phyloP scores from a whole-genome alignment of 2,888 invertebrate genomes.

The Campoplex nolae region DNA sequence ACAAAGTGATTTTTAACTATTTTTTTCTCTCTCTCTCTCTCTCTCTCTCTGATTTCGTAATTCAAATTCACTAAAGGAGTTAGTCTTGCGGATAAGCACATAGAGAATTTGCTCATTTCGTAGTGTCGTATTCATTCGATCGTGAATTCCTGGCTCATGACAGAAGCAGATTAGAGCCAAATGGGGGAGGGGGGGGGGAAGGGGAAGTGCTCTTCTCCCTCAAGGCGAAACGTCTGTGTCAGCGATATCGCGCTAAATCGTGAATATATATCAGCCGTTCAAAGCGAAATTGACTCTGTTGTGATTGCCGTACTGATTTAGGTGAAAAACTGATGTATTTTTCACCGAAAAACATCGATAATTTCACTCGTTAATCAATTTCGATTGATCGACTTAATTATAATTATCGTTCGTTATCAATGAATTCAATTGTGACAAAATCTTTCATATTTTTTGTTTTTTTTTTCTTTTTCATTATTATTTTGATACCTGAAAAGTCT shows the following conservation, averaged over 20 bases:
- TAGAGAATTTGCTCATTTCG: slow-evolving; percentile 25
- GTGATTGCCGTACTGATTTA: not conserved
- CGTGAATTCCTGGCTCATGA: slow-evolving; percentile 39
- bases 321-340: not conserved
- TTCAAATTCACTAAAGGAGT: not conserved
- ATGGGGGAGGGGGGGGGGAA: not conserved
- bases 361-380: too few relatives aligned
- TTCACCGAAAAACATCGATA: too few relatives aligned
- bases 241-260: slow-evolving; percentile 26
- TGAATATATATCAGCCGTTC: slow-evolving; percentile 29
- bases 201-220: not conserved
- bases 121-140: slow-evolving; percentile 29
- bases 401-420: too few relatives aligned
- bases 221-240: slow-evolving; percentile 42
- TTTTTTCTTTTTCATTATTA: too few relatives aligned
- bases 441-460: too few relatives aligned
- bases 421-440: too few relatives aligned
- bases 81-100: not conserved
- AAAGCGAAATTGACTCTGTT: slow-evolving; percentile 10
- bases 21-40: not conserved
- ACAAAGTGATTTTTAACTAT: not conserved
- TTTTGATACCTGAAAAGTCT: too few relatives aligned
- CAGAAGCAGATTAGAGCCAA: slow-evolving; percentile 11
- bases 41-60: not conserved
- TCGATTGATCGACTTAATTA: too few relatives aligned